Base-by-base conservation (phyloP, 2,797 vertebrate species). In the Spinus olivaceus region DNA sequence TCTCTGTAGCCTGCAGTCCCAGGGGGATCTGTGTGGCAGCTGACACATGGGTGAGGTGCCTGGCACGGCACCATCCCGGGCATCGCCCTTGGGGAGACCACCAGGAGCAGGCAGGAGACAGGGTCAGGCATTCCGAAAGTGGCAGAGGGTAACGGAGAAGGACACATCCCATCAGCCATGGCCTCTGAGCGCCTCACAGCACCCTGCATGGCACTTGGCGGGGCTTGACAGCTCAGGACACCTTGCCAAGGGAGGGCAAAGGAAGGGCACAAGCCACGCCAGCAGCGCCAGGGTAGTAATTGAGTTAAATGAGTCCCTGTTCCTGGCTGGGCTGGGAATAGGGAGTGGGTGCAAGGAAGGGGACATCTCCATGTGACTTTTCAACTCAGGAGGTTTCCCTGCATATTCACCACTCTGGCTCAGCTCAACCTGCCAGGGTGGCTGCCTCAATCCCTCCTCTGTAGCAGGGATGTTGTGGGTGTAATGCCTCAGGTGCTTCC, bases 161-260 rank as follows among this genome's bases (percentile, higher is more conserved):
- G 50, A n/a, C 17, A 30, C 1, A 3, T 1, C 3, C 44, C 27
- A 33, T 33, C n/a, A 24, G 65, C 15, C 18, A 2, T 42, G 28
- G 50, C 39, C 27, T 72, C 61, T 4, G 19, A 61, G 59, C 53
- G 32, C 39, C 51, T 69, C 3, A 2, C 20, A 46, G 86, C 35
- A 53, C 42, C 42, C 56, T n/a, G 73, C n/a, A 6, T 0, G 0
- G 73, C 57, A 3, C 57, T 21, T 3, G 0, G 46, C 1, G 1
- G 25, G 46, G 49, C 50, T 25, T 33, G 54, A 59, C 79, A 70
- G 67, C 42, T 20, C 12, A 14, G 49, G 76, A 91, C 44, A 73
- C 49, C 70, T 57, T 60, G 82, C 88, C 90, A 90, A 64, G 22
- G 51, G 49, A 82, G 33, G 69, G 60, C 60, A 89, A 53, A 74